Evolutionary conservation across 2,888 invertebrate species (phyloP).

Genomic region (Protonemura montana): DNA sequence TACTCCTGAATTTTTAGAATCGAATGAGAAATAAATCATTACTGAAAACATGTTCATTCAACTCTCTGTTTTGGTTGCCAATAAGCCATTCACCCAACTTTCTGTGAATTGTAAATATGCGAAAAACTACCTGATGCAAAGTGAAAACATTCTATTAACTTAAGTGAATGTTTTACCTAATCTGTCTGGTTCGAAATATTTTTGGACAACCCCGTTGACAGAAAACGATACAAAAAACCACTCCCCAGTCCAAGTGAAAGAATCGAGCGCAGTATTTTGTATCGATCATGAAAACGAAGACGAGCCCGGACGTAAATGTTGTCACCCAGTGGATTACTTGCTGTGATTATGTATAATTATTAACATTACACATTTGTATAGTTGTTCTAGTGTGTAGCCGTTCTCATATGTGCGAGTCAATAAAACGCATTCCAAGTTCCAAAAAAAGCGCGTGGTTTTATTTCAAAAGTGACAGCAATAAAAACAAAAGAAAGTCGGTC

Average conservation of each 20-base stretch:
- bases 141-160: neutral
- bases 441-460: neutral
- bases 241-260: neutral
- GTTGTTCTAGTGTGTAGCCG: constrained; percentile 51
- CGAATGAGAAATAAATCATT: too few species aligned
- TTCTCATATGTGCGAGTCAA: constrained; percentile 49
- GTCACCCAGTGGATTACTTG: constrained; percentile 62
- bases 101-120: neutral
- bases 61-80: neutral
- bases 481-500: constrained; percentile 10
- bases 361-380: constrained; percentile 49
- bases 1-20: too few species aligned
- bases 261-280: neutral
- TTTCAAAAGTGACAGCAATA: constrained; percentile 18
- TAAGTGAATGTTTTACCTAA: neutral
- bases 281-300: neutral
- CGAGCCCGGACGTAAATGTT: constrained; percentile 56
- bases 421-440: constrained; percentile 48
- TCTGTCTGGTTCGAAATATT: neutral
- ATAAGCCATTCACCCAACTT: neutral
- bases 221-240: neutral
- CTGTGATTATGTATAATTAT: constrained; percentile 57
- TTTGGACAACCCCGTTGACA: neutral
- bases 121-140: too few species aligned
- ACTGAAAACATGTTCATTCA: neutral